Percentiles rank a stretch among this genome's conserved stretches.
Evolutionary conservation across 2,888 invertebrate genomes (phyloP).

Genomic region (Heteromurus nitidus): DNA sequence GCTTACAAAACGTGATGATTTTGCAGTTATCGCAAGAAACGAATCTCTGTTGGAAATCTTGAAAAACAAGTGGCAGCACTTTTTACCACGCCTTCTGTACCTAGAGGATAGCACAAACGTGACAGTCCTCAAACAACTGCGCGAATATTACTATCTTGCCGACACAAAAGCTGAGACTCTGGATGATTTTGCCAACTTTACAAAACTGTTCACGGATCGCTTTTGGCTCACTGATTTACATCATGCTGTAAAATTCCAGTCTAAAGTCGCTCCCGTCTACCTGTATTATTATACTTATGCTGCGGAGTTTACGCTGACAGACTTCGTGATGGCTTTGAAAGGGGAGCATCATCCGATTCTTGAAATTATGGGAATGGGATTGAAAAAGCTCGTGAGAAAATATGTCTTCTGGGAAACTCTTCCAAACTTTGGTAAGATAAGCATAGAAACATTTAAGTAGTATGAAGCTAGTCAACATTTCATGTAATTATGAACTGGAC

Average conservation of each 20-base stretch:
- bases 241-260: slow-evolving; percentile 38
- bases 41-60: slow-evolving; percentile 26
- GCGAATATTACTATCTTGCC: slow-evolving; percentile 44
- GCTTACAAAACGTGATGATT: not conserved
- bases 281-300: slow-evolving; percentile 55
- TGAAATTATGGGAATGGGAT: slow-evolving; percentile 47
- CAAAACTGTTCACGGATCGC: slow-evolving; percentile 54
- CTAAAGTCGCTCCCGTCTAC: slow-evolving; percentile 36
- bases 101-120: slow-evolving; percentile 50
- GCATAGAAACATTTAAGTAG: not conserved
- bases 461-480: not conserved
- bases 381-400: slow-evolving; percentile 55
- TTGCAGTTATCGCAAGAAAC: slow-evolving; percentile 51
- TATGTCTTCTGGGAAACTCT: slow-evolving; percentile 42
- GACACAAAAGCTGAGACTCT: slow-evolving; percentile 28
- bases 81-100: slow-evolving; percentile 51
- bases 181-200: slow-evolving; percentile 37
- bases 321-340: slow-evolving; percentile 59
- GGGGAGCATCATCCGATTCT: slow-evolving; percentile 57
- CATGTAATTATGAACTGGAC: too few relatives aligned
- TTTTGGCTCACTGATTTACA: slow-evolving; percentile 52
- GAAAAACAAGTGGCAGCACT: slow-evolving; percentile 10
- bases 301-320: slow-evolving; percentile 50
- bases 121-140: slow-evolving; percentile 32
- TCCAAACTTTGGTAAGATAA: slow-evolving; percentile 45